Evolutionary conservation across 2,888 invertebrate genomes (phyloP), one percentile per base, ranked within the genome.

Genomic region (Hypercompe scribonia): DNA sequence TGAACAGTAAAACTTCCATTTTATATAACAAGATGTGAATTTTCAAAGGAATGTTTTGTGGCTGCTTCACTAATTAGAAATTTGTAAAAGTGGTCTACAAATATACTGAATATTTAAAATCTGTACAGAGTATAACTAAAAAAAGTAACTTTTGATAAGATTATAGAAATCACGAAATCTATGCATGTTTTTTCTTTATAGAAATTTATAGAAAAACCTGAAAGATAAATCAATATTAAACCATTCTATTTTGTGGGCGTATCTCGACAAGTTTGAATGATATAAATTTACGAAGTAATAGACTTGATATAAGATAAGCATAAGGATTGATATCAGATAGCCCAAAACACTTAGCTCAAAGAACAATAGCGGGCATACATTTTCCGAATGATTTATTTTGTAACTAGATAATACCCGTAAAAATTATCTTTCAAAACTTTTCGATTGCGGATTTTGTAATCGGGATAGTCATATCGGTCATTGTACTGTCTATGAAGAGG

Each of bases 391-490:
- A n/a, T 61, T 31, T 58, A 58, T 28, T 58, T 28, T 28, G n/a
- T 28, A 58, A 13, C 58, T 58, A n/a, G n/a, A 58, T n/a, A 18
- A 3, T 39, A 28, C 31, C 28, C 8, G 8, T 28, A 28, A 42
- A n/a, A 65, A 31, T 65, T 28, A 39, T 66, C 42, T 31, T 33
- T n/a, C 3, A 39, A 33, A 36, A 34, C 36, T 33, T 34, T 15
- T 31, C 28, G 66, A 66, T 66, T 42, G 31, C 18, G 36, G 73
- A 65, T 68, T 65, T 65, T 18, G 65, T 65, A 18, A 65, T 42
- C 36, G 61, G 33, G 11, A 65, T 73, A 33, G 58, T 54, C 15
- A 31, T 70, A 70, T 70, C 63, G 70, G 63, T 33, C 63, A 64
- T 46, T 42, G 70, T 8, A 42, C 63, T 70, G 70, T n/a, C 15